Evolutionary conservation across 2,113 vertebrate genomes (phyloP).

Genomic region (Mormyrus iriodes): DNA sequence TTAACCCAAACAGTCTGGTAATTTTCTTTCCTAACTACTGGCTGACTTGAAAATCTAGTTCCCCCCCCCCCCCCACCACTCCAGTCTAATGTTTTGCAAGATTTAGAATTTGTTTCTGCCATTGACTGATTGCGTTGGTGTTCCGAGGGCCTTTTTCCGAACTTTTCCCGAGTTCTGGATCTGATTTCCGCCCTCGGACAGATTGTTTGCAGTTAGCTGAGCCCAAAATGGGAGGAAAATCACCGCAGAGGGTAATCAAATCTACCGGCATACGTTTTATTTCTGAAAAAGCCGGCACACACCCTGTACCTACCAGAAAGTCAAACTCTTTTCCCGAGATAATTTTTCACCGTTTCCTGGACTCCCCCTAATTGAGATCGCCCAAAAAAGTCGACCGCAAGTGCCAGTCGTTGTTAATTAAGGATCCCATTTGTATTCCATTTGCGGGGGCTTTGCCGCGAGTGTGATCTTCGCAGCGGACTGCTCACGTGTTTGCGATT

Average conservation of each 20-base stretch:
- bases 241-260: conserved; percentile 53
- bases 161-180: conserved; percentile 53
- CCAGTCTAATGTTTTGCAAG: conserved; percentile 39
- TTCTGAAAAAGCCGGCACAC: conserved; percentile 32
- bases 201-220: conserved; percentile 46
- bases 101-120: conserved; percentile 41
- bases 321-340: conserved; percentile 10
- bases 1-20: not conserved
- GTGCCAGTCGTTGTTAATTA: conserved; percentile 82
- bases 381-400: conserved; percentile 67
- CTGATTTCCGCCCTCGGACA: conserved; percentile 59
- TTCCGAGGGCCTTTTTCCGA: conserved; percentile 35
- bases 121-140: conserved; percentile 46
- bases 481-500: conserved; percentile 89
- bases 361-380: conserved; percentile 72
- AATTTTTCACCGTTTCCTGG: conserved; percentile 5
- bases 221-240: conserved; percentile 48
- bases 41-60: not conserved
- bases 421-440: conserved; percentile 80
- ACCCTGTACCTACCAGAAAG: conserved; percentile 24
- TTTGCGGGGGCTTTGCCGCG: conserved; percentile 67
- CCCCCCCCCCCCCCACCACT: not conserved
- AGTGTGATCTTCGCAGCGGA: conserved; percentile 68
- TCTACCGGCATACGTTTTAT: conserved; percentile 52
- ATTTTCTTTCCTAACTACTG: not conserved